These are phyloP conservation scores for Caenorhabditis elegans DNA, from an alignment of 1,140 invertebrate species.

Conservation along the genomic window DNA sequence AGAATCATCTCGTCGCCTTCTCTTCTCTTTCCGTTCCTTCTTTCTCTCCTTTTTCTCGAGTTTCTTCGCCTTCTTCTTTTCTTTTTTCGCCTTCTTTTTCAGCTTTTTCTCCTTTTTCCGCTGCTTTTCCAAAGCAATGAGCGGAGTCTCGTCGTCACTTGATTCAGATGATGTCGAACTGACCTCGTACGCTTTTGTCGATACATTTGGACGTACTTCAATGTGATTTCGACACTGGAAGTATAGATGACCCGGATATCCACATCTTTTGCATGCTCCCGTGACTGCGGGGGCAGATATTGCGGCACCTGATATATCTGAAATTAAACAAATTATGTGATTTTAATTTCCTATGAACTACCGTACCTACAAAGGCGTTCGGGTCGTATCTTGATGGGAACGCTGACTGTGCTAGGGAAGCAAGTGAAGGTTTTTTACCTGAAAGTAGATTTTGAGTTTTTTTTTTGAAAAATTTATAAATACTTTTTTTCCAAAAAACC, in stretches of 20 bases:
- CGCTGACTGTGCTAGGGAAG: neutral
- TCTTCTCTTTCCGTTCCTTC: neutral
- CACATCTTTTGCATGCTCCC: neutral
- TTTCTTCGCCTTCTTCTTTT: neutral
- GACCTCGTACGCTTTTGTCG: conserved; percentile 9
- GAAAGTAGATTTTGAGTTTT: neutral
- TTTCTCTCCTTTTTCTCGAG: neutral
- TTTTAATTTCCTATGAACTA: too few relatives aligned
- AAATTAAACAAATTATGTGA: too few relatives aligned
- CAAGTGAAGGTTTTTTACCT: neutral
- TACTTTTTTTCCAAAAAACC: neutral
- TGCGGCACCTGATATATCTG: neutral
- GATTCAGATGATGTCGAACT: conserved; percentile 30
- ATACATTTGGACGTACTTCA: neutral
- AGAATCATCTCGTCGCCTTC: neutral
- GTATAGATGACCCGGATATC: neutral
- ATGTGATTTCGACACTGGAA: conserved; percentile 15
- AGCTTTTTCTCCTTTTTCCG: neutral
- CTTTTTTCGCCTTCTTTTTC: neutral
- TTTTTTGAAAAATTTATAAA: neutral
- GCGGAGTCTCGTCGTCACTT: neutral
- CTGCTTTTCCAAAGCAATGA: neutral
- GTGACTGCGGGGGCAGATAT: neutral
- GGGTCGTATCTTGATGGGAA: conserved; percentile 27
- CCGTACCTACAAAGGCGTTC: neutral